These are phyloP conservation scores for Echiichthys vipera DNA, from an alignment of 2,797 vertebrate species.

Conservation along the genomic window DNA sequence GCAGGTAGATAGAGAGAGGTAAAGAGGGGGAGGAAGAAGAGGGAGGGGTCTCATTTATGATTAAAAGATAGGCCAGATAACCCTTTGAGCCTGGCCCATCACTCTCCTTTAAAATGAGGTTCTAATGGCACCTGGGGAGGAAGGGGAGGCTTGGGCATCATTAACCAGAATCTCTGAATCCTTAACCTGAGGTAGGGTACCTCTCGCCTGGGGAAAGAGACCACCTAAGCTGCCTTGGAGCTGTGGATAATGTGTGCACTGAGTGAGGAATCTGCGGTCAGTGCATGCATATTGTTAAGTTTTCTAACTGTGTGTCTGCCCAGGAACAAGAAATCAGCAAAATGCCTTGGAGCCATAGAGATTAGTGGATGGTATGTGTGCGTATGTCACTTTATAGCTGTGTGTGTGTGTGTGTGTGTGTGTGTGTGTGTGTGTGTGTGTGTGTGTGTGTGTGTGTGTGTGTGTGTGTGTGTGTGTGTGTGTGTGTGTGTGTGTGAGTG, in stretches of 20 bases:
- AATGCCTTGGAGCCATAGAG: constrained; percentile 32
- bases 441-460: too few species aligned
- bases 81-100: constrained; percentile 74
- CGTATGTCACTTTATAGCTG: constrained; percentile 8
- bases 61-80: constrained; percentile 83
- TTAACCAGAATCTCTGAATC: constrained; percentile 75
- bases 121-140: constrained; percentile 77
- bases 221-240: constrained; percentile 31
- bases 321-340: constrained; percentile 22
- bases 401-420: constrained; percentile 13
- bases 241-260: constrained; percentile 19
- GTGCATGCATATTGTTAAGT: constrained; percentile 23
- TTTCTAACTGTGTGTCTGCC: constrained; percentile 17
- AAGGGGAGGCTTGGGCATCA: constrained; percentile 65
- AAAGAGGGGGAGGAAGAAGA: constrained; percentile 54
- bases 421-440: constrained; percentile 13
- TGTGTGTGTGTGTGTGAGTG: constrained; percentile 5
- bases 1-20: constrained; percentile 49
- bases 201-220: constrained; percentile 37
- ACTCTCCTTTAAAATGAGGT: constrained; percentile 77
- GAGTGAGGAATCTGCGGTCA: constrained; percentile 19
- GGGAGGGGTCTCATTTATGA: constrained; percentile 78
- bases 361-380: constrained; percentile 18
- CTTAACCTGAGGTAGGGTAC: constrained; percentile 66
- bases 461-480: too few species aligned